phyloP scores from a whole-genome alignment of 2,113 vertebrate genomes.

The Leucoraja erinaceus region DNA sequence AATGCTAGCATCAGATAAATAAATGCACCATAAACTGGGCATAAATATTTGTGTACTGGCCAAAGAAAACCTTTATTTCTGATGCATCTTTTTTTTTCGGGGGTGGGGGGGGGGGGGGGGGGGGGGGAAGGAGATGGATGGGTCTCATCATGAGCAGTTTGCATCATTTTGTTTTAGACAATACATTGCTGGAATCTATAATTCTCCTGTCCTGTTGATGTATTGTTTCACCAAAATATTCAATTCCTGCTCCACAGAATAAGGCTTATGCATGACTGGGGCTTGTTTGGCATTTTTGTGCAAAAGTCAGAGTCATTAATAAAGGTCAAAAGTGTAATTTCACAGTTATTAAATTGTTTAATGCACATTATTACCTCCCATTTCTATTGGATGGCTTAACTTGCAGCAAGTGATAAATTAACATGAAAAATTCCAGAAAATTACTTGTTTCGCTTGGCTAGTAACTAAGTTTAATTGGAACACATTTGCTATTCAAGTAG shows the following conservation, averaged over 20 bases:
- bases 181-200: not conserved
- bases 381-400: conserved; percentile 5
- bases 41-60: not conserved
- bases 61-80: not conserved
- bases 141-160: not conserved
- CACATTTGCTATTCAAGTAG: conserved; percentile 4
- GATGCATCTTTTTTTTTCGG: not conserved
- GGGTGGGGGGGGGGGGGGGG: too few species aligned
- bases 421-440: conserved; percentile 17
- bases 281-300: not conserved
- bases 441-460: not conserved
- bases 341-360: conserved; percentile 25
- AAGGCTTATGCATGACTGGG: not conserved
- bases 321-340: not conserved
- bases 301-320: not conserved
- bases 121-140: too few species aligned
- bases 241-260: not conserved
- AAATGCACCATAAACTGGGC: not conserved
- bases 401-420: conserved; percentile 16
- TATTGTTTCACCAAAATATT: not conserved
- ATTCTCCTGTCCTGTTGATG: not conserved
- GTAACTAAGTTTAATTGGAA: not conserved
- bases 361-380: conserved; percentile 3
- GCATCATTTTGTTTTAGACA: not conserved
- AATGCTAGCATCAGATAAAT: not conserved